Percentiles rank a stretch among this genome's conserved stretches.
Conservation (phyloP, 2,113 vertebrate genomes). For the Spea bombifrons region DNA sequence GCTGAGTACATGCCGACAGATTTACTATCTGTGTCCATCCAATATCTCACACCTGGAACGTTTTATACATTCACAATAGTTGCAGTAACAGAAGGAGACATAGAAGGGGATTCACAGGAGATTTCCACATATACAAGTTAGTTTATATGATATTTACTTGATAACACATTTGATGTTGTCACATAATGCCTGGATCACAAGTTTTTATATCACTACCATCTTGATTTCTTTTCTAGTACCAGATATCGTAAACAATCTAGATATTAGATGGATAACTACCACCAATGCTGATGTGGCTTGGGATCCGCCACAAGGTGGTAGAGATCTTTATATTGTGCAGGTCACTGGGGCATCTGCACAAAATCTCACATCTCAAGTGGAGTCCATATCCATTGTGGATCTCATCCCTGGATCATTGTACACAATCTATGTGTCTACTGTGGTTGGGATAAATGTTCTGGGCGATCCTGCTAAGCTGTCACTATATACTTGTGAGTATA, state of each 20-base stretch:
- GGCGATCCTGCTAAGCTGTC: no score
- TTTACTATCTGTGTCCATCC: background rate
- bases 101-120: background rate
- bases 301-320: background rate
- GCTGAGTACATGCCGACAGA: background rate
- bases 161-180: no score
- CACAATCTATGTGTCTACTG: conserved; percentile 7
- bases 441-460: no score
- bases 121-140: no score
- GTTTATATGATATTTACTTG: no score
- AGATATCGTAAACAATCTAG: no score
- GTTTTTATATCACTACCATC: no score
- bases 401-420: no score
- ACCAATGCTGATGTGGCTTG: background rate
- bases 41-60: background rate
- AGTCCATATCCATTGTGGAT: no score
- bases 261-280: background rate
- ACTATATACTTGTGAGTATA: no score
- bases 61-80: background rate
- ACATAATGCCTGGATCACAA: background rate
- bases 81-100: background rate
- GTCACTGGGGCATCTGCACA: background rate
- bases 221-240: no score
- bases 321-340: background rate
- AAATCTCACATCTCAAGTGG: no score